Evolutionary conservation across 2,888 invertebrate species (phyloP), one percentile per base, ranked within the genome.

Genomic region (Ophioninae sp.): DNA sequence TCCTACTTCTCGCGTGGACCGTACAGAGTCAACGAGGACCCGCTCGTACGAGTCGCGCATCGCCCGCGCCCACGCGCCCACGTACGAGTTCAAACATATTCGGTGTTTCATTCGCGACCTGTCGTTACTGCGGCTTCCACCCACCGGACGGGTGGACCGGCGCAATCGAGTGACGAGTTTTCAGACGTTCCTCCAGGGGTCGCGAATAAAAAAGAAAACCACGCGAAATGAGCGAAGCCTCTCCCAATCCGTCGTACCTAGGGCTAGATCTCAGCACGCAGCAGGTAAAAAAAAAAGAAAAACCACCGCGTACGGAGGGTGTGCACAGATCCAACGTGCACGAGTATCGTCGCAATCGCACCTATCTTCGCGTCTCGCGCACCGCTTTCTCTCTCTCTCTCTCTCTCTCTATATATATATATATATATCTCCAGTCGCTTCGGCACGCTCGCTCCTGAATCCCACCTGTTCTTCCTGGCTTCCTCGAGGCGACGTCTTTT

Each of bases 181-280:
- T 79, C 85, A 85, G 74, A 83, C 84, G 83, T 81, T 82, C 73
- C 82, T 74, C 83, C 82, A 37, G 69, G 74, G 75, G 77, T 82
- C 83, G 73, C 72, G 68, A 30, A 30, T 30, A 2, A 30, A 50
- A 50, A 50, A 41, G 7, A 50, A 50, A 17, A 17, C 64, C 70
- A 41, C 44, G 23, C 72, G 83, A 86, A 65, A 91, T 91, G 91
- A 88, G 86, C 74, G 89, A 89, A 81, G 76, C 89, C 81, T 83
- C 87, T 83, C 82, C 87, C 82, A 87, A 87, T 85, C 93, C 93
- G 91, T 95, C 95, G 88, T 97, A 96, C 94, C 94, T 97, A 89
- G 97, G 97, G 81, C 95, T 97, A 89, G 97, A 97, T 94, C 95
- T 97, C 91, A 97, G 97, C 92, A 97, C 97, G 23, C 97, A 97